These are phyloP conservation scores for Rhynchonycteris naso DNA, from an alignment of 2,797 vertebrate genomes.

Conservation along the genomic window DNA sequence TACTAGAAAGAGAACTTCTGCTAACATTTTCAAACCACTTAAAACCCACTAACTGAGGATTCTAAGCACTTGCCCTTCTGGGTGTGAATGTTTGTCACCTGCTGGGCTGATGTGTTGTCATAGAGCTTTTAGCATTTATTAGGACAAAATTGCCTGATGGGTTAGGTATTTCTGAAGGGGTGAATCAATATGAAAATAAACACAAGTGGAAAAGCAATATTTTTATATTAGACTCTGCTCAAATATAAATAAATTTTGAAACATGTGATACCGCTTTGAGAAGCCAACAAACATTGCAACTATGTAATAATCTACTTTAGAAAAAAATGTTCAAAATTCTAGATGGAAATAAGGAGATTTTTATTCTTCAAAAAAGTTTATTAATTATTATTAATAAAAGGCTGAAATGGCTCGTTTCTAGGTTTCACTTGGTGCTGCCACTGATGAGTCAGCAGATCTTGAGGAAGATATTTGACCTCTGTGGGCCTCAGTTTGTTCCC, in stretches of 20 bases:
- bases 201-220: constrained; percentile 21
- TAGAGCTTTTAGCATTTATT: background rate
- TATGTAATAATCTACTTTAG: constrained; percentile 20
- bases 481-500: background rate
- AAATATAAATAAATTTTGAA: constrained; percentile 47
- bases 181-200: constrained; percentile 35
- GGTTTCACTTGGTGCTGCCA: background rate
- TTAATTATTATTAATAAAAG: background rate
- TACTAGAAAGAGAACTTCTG: constrained; percentile 35
- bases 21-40: constrained; percentile 12
- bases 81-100: constrained; percentile 30
- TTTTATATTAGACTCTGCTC: constrained; percentile 35
- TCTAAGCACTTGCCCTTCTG: background rate
- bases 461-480: background rate
- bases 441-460: background rate
- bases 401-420: background rate
- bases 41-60: constrained; percentile 26
- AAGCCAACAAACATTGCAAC: background rate
- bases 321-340: background rate
- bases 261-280: background rate
- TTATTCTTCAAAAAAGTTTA: constrained; percentile 13
- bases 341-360: constrained; percentile 3
- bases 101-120: background rate
- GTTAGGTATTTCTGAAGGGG: background rate
- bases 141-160: background rate